These are phyloP conservation scores for Monodelphis domestica DNA, from an alignment of 2,797 vertebrate genomes.

Conservation along the genomic window DNA sequence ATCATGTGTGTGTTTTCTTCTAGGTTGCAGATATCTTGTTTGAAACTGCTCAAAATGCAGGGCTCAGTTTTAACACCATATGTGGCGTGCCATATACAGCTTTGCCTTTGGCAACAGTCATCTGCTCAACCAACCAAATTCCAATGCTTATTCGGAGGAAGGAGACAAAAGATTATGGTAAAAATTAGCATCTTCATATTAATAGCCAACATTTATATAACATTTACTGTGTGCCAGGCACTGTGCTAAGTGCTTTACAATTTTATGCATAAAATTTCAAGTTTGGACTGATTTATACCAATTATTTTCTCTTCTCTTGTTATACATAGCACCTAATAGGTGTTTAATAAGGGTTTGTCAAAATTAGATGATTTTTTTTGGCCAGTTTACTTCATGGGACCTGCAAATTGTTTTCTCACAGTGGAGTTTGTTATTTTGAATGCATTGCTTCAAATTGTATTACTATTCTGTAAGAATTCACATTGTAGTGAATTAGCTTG, in stretches of 20 bases:
- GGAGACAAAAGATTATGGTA: constrained; percentile 94
- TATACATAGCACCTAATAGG: neutral
- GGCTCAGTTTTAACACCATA: constrained; percentile 86
- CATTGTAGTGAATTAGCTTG: neutral
- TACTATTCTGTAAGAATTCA: constrained; percentile 4
- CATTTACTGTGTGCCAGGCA: too few relatives aligned
- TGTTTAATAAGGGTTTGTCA: neutral
- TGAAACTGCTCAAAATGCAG: constrained; percentile 83
- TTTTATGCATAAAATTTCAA: neutral
- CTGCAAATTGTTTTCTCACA: constrained; percentile 37
- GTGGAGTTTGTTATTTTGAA: neutral
- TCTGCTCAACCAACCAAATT: constrained; percentile 87
- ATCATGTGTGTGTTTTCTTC: constrained; percentile 36
- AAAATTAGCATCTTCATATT: constrained; percentile 6
- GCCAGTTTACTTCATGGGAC: neutral
- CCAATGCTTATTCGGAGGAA: constrained; percentile 96
- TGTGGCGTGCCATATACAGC: constrained; percentile 97
- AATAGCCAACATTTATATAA: neutral
- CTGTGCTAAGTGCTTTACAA: neutral
- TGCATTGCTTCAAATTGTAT: constrained; percentile 47
- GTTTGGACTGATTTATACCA: neutral
- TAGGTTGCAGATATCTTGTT: constrained; percentile 92
- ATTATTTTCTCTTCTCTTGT: neutral
- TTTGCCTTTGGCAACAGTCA: constrained; percentile 92
- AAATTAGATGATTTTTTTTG: neutral